Percentiles rank a stretch among this genome's conserved stretches.
Conservation (phyloP, 2,797 vertebrate species). For the Galagoides demidoff region DNA sequence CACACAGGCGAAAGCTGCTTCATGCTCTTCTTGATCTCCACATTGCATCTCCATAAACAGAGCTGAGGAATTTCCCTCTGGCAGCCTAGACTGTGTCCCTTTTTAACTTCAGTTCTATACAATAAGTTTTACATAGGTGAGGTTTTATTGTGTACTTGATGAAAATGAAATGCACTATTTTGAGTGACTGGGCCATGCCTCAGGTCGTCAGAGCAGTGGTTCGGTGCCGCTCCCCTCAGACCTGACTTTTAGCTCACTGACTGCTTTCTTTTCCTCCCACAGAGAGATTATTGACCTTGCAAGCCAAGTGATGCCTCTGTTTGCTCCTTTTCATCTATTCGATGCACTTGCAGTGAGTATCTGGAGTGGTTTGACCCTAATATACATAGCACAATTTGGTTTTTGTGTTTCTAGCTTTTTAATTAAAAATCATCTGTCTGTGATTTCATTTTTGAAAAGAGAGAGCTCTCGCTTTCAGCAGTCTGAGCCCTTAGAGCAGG, state of each 20-base stretch:
- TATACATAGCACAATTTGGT: not conserved
- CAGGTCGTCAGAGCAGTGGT: not conserved
- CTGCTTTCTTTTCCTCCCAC: constrained; percentile 54
- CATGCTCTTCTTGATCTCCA: not conserved
- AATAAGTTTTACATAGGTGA: not conserved
- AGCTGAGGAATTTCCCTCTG: not conserved
- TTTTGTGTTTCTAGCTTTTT: not conserved
- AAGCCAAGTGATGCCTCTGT: constrained; percentile 85
- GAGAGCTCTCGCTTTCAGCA: not conserved
- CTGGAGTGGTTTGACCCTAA: not conserved
- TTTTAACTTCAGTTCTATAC: not conserved
- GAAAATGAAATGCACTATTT: not conserved
- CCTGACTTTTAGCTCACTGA: not conserved
- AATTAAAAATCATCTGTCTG: not conserved
- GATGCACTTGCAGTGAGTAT: constrained; percentile 87
- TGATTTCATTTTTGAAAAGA: not conserved
- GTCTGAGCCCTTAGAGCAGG: not conserved
- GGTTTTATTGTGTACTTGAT: not conserved
- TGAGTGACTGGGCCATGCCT: not conserved
- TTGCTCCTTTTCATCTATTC: constrained; percentile 84
- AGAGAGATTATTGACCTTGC: constrained; percentile 84
- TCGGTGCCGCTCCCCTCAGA: too few species aligned
- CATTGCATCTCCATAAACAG: too few species aligned
- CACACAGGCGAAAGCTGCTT: not conserved
- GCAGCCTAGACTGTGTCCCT: not conserved